Evolutionary conservation across 2,797 vertebrate genomes (phyloP), one percentile per base, ranked within the genome.

Genomic region (Eospalax fontanierii): DNA sequence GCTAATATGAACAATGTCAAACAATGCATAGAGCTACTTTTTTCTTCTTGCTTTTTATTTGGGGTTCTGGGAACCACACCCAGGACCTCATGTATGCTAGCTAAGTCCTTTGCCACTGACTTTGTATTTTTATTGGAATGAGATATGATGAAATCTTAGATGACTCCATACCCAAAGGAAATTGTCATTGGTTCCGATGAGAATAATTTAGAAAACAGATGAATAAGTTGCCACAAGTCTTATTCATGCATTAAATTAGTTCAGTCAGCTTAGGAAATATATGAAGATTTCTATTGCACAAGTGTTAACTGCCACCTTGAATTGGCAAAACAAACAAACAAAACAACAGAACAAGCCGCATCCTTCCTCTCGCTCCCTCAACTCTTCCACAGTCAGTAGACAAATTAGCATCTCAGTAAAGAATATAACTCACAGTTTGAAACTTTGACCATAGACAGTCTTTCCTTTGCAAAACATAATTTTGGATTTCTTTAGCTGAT

Each of bases 201-300:
- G 59, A 93, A 93, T 87, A 83, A 91, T 83, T 86, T 30, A 7
- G 46, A 94, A 95, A 94, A 92, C 46, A 91, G 85, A 84, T 89
- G 80, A 66, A 35, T 89, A 71, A 88, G 18, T 94, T 96, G 65
- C 87, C 92, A 11, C 35, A 90, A 81, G 40, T 90, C 79, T 90
- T 87, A 33, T 84, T 93, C 91, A 76, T 90, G n/a, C 89, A 66
- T 87, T 87, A 84, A 79, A 78, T 83, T 94, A 57, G 57, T 92
- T 86, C 16, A 80, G 40, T 87, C 59, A 73, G n/a, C 90, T 90
- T 35, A 90, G 81, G 50, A 54, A 54, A 59, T 88, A 87, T 18
- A 57, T 70, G n/a, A 93, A 82, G 57, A 50, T 91, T 95, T 94
- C 70, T 78, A 0, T 93, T 95, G 59, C 82, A 9, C 22, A 30